Evolutionary conservation across 2,888 invertebrate genomes (phyloP).

Genomic region (Melanargia galathea): DNA sequence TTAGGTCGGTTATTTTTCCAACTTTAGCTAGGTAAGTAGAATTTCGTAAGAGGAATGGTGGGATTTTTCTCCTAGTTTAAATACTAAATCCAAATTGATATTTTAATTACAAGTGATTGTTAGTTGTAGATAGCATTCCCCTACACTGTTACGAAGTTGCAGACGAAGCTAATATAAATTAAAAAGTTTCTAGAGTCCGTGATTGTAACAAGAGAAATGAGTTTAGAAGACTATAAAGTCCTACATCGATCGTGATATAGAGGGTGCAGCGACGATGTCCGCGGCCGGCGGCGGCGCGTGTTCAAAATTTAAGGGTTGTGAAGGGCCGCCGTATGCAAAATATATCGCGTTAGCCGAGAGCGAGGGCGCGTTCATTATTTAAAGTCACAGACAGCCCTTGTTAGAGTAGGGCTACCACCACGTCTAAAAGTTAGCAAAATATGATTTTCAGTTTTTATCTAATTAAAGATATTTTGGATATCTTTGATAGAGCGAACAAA

Average conservation of each 20-base stretch:
- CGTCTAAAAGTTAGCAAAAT: background rate
- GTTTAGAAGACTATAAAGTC: slow-evolving; percentile 1
- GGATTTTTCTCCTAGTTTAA: too few relatives aligned
- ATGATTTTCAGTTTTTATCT: too few relatives aligned
- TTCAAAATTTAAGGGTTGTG: slow-evolving; percentile 33
- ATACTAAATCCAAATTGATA: too few relatives aligned
- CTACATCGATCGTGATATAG: slow-evolving; percentile 28
- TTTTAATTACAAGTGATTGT: too few relatives aligned
- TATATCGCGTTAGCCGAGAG: slow-evolving; percentile 53
- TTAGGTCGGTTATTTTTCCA: too few relatives aligned
- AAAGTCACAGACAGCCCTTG: slow-evolving; percentile 68
- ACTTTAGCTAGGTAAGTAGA: too few relatives aligned
- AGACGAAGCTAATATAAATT: too few relatives aligned
- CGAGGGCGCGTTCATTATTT: slow-evolving; percentile 65
- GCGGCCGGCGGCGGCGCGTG: slow-evolving; percentile 34
- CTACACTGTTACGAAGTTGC: too few relatives aligned
- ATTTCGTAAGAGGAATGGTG: too few relatives aligned
- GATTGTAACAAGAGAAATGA: background rate
- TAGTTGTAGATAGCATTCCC: too few relatives aligned
- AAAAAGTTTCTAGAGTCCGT: background rate
- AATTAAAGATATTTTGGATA: too few relatives aligned
- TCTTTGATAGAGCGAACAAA: too few relatives aligned
- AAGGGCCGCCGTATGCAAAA: slow-evolving; percentile 54
- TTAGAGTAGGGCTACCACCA: slow-evolving; percentile 57
- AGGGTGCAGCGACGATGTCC: slow-evolving; percentile 14